A percentile compares a stretch with the other conserved stretches of the same genome.
phyloP scores from a whole-genome alignment of 2,113 vertebrate genomes.

The Psittacus erithacus region DNA sequence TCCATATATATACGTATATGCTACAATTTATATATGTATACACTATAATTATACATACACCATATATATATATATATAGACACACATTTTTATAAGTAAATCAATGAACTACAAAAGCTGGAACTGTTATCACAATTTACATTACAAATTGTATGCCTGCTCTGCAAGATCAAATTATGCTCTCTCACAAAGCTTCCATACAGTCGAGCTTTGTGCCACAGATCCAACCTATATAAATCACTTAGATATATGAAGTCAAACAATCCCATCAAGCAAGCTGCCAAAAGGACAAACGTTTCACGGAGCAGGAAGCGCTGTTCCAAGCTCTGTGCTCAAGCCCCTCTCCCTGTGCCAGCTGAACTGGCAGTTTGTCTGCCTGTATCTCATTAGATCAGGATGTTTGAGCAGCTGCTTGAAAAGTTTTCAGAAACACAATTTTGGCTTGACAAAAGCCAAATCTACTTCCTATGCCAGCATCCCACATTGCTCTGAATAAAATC shows the following conservation, averaged over 20 bases:
- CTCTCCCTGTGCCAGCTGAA: neutral
- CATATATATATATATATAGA: neutral
- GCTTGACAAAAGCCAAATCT: conserved; percentile 20
- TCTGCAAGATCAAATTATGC: neutral
- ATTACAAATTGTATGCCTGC: neutral
- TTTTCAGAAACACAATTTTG: neutral
- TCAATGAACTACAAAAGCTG: neutral
- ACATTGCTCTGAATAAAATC: neutral
- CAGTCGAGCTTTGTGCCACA: neutral
- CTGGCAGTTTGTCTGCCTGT: neutral
- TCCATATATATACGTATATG: neutral
- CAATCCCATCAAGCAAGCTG: neutral
- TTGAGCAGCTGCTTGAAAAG: conserved; percentile 26
- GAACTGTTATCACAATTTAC: neutral
- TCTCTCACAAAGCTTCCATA: neutral
- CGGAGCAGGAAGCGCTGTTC: neutral
- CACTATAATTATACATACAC: too few relatives aligned
- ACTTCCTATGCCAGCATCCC: neutral
- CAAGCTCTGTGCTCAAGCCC: neutral
- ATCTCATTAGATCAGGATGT: conserved; percentile 29
- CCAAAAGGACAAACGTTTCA: neutral
- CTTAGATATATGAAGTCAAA: neutral
- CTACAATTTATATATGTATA: neutral
- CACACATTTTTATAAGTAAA: neutral
- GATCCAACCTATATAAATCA: neutral